A percentile compares a stretch with the other conserved stretches of the same genome.
Evolutionary conservation across 2,888 invertebrate genomes (phyloP).

Genomic region (Drosophila ustulata): DNA sequence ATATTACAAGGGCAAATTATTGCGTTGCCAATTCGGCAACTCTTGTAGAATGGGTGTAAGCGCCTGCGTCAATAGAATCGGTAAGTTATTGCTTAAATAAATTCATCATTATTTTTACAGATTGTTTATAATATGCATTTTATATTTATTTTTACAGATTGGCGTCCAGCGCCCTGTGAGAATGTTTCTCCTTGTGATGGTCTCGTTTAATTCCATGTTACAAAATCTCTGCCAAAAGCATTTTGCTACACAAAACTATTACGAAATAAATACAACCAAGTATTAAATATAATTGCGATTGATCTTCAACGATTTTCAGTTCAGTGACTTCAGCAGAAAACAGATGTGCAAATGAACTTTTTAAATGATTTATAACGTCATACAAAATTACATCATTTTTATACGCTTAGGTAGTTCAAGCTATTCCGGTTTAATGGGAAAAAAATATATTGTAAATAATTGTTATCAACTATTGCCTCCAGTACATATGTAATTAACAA

Average conservation of each 20-base stretch:
- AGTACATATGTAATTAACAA: neutral
- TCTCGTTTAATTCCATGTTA: neutral
- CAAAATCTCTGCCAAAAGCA: neutral
- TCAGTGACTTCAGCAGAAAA: neutral
- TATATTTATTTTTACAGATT: slow-evolving; percentile 17
- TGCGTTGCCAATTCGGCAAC: neutral
- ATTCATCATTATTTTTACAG: neutral
- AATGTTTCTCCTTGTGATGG: slow-evolving; percentile 16
- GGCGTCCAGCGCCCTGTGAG: slow-evolving; percentile 16
- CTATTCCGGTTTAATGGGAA: neutral
- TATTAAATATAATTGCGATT: neutral
- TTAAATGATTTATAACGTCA: neutral
- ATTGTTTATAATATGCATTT: neutral
- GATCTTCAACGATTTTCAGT: slow-evolving; percentile 1
- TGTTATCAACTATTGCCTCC: neutral
- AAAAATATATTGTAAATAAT: neutral
- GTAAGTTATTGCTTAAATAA: slow-evolving; percentile 9
- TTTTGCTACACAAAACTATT: neutral
- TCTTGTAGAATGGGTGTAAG: neutral
- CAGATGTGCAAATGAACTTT: neutral
- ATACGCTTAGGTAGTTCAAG: neutral
- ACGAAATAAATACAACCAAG: neutral
- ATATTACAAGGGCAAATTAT: neutral
- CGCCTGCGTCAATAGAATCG: neutral
- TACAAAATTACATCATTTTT: neutral